phyloP scores from a whole-genome alignment of 1,140 invertebrate species.

The Melanaphis sacchari region DNA sequence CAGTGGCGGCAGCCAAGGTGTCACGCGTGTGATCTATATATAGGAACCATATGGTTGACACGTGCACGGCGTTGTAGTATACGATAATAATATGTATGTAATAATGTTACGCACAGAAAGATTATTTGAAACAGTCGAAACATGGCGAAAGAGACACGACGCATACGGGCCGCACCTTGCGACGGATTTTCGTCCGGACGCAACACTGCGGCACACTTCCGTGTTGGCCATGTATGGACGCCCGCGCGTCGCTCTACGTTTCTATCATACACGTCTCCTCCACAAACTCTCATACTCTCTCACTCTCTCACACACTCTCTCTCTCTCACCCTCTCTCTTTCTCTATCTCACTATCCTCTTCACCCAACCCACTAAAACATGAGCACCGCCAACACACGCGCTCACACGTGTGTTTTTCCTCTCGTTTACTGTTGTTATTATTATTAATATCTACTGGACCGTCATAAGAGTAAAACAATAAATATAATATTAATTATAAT shows the following conservation, averaged over 20 bases:
- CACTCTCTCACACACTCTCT: neutral
- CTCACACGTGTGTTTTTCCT: neutral
- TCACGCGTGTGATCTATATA: conserved; percentile 38
- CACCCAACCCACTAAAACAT: neutral
- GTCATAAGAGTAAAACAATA: neutral
- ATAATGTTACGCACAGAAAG: neutral
- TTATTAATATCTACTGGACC: neutral
- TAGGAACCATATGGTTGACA: conserved; percentile 44
- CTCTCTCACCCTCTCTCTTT: neutral
- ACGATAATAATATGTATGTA: neutral
- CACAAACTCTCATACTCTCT: too few relatives aligned
- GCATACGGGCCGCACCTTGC: conserved; percentile 27
- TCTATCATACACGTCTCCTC: neutral
- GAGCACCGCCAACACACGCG: neutral
- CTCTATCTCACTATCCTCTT: neutral
- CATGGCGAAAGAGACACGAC: neutral
- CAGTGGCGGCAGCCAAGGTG: neutral
- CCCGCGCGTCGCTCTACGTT: neutral
- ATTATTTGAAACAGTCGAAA: neutral
- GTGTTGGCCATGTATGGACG: neutral
- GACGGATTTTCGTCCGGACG: conserved; percentile 8
- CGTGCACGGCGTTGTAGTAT: neutral
- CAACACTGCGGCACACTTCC: conserved; percentile 29
- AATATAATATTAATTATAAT: neutral
- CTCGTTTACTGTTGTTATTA: neutral